phyloP scores from a whole-genome alignment of 2,113 vertebrate species.

The Zosterops japonicus region DNA sequence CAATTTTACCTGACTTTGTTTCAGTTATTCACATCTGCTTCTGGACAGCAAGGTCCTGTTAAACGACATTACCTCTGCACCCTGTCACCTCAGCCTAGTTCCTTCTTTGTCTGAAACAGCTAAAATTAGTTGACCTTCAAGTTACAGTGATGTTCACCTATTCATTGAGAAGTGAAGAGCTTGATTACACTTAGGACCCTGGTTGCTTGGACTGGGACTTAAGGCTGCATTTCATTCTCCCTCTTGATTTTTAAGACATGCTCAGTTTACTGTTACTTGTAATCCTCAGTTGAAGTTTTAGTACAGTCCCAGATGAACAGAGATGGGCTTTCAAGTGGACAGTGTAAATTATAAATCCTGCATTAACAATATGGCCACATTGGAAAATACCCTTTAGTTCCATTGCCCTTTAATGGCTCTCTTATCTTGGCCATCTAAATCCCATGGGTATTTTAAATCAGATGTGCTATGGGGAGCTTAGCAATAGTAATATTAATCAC shows the following conservation, averaged over 20 bases:
- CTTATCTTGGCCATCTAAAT: background rate
- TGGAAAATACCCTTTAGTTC: background rate
- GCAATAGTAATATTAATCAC: background rate
- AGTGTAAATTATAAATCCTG: background rate
- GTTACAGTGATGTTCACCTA: background rate
- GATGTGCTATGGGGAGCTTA: background rate
- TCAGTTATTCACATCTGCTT: fast-evolving
- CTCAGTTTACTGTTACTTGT: background rate
- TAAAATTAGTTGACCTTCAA: background rate
- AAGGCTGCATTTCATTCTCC: background rate
- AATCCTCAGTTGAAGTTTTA: background rate
- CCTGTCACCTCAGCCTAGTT: background rate
- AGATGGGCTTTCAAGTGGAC: background rate
- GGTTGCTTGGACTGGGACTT: background rate
- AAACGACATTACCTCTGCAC: background rate
- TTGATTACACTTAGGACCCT: background rate
- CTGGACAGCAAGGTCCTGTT: background rate
- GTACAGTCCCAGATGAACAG: background rate
- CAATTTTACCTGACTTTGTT: background rate
- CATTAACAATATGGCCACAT: background rate
- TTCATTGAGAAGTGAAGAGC: background rate
- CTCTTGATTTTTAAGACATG: background rate
- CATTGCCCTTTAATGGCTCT: background rate
- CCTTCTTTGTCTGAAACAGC: background rate
- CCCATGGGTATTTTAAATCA: background rate